Conservation (phyloP, 2,797 vertebrate genomes). For the Pteropus rufus region DNA sequence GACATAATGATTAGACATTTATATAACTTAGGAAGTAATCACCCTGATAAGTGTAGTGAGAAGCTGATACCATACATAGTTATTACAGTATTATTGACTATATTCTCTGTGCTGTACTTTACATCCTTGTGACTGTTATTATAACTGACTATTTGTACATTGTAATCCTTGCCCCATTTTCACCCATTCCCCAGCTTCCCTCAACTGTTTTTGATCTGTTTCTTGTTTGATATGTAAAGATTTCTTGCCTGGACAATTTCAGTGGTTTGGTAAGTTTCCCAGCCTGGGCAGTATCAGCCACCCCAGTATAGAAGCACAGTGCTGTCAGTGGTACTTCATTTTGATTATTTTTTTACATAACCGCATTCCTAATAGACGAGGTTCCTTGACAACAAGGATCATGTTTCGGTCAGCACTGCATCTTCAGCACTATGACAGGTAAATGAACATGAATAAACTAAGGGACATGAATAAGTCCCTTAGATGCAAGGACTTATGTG, state of each 20-base stretch:
- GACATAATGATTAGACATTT: no score
- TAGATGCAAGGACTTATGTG: not conserved
- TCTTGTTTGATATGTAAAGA: not conserved
- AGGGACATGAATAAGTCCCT: not conserved
- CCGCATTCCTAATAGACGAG: not conserved
- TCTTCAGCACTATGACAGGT: not conserved
- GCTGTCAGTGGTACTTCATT: not conserved
- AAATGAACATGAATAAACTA: not conserved
- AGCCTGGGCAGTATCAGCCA: not conserved
- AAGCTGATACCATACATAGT: no score
- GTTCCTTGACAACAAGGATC: not conserved
- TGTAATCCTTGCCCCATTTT: no score
- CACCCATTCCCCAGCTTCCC: no score
- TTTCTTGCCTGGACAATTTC: not conserved
- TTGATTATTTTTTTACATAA: not conserved
- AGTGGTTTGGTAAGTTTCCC: not conserved
- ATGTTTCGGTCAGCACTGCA: not conserved
- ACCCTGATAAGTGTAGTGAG: no score
- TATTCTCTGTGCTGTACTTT: no score
- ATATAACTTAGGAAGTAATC: no score
- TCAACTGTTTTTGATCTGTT: not conserved
- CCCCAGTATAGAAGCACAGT: not conserved
- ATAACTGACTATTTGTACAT: no score
- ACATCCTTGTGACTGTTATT: no score
- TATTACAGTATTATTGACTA: no score